Conservation (phyloP, 2,797 vertebrate genomes). For the Atherinosoma microstoma region DNA sequence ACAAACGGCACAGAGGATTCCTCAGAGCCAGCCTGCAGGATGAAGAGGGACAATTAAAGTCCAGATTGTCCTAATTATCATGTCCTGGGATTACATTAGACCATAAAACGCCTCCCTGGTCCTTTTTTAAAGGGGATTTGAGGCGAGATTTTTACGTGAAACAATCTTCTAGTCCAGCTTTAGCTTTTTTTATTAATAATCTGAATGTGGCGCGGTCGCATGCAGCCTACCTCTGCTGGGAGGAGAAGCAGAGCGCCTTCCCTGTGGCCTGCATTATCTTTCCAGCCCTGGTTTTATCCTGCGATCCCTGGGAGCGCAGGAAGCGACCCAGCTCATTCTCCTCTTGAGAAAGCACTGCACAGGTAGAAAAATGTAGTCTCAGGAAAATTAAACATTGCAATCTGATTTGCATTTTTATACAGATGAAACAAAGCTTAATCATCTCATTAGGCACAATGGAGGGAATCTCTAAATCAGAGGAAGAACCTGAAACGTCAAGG, state of each 20-base stretch:
- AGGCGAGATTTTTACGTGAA: neutral
- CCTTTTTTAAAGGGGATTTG: too few species aligned
- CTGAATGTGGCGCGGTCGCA: neutral
- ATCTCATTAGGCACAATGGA: neutral
- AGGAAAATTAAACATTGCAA: neutral
- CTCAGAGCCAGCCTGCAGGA: conserved; percentile 88
- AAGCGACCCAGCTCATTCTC: conserved; percentile 98
- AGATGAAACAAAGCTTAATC: neutral
- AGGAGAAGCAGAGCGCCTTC: conserved; percentile 98
- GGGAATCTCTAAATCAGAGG: too few species aligned
- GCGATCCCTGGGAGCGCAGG: conserved; percentile 94
- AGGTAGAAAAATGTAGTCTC: neutral
- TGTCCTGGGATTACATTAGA: too few species aligned
- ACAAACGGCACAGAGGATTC: conserved; percentile 90
- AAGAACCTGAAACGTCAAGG: neutral
- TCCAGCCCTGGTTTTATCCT: conserved; percentile 95
- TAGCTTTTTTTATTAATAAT: neutral
- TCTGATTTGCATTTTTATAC: neutral
- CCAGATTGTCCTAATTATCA: too few species aligned
- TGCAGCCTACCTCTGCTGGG: conserved; percentile 92
- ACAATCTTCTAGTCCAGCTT: neutral
- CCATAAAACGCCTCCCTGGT: too few species aligned
- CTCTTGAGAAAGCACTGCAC: conserved; percentile 94
- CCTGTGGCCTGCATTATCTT: conserved; percentile 99
- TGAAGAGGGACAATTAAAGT: neutral